These are phyloP conservation scores for Lagopus muta DNA, from an alignment of 2,113 vertebrate genomes.

Conservation along the genomic window DNA sequence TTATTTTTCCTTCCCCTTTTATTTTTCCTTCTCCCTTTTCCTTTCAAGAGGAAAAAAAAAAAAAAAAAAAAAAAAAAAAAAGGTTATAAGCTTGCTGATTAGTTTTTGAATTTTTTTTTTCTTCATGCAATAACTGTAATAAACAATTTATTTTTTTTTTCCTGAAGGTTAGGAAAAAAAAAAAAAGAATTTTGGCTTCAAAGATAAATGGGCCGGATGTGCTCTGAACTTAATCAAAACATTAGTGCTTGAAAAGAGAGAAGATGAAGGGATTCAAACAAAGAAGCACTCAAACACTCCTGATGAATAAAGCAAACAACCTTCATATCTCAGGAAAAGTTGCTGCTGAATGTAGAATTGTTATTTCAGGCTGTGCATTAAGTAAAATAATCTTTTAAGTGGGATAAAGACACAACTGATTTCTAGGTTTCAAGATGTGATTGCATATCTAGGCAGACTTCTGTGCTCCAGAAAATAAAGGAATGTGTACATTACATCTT, in stretches of 20 bases:
- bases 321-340: background rate
- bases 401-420: background rate
- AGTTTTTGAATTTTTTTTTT: background rate
- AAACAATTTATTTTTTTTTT: background rate
- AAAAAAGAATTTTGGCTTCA: background rate
- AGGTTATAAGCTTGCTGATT: background rate
- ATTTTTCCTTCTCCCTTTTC: background rate
- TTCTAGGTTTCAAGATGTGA: conserved; percentile 41
- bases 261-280: background rate
- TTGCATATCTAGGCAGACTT: conserved; percentile 56
- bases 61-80: background rate
- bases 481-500: background rate
- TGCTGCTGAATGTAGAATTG: background rate
- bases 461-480: background rate
- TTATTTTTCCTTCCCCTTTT: background rate
- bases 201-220: background rate
- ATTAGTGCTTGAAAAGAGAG: background rate
- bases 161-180: background rate
- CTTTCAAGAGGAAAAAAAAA: background rate
- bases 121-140: background rate
- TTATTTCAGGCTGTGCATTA: background rate
- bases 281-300: conserved; percentile 12
- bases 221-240: background rate
- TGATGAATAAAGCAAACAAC: background rate
- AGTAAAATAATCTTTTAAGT: background rate